These are phyloP conservation scores for Yponomeuta evonymella DNA, from an alignment of 2,888 invertebrate genomes.

Conservation along the genomic window DNA sequence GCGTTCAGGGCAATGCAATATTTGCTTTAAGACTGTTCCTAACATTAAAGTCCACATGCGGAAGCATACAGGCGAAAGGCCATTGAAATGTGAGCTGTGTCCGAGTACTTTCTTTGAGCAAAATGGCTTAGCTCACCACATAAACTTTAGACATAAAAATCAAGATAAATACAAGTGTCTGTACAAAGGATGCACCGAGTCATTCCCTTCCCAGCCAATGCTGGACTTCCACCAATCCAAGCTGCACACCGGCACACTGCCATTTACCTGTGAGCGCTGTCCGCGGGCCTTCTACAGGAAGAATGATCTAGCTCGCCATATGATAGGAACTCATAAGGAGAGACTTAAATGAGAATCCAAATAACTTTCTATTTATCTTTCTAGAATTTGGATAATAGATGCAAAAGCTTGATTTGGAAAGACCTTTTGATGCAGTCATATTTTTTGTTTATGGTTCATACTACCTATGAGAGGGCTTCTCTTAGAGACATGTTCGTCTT, in stretches of 20 bases:
- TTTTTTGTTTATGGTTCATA: too few species aligned
- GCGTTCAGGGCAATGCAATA: slow-evolving; percentile 67
- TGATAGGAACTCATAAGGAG: slow-evolving; percentile 55
- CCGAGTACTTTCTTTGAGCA: slow-evolving; percentile 48
- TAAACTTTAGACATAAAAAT: slow-evolving; percentile 54
- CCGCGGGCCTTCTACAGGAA: slow-evolving; percentile 60
- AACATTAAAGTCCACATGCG: slow-evolving; percentile 73
- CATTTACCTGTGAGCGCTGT: slow-evolving; percentile 55
- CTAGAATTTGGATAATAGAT: too few species aligned
- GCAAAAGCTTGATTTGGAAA: too few species aligned
- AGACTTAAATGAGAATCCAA: slow-evolving; percentile 30
- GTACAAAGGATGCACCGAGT: slow-evolving; percentile 42
- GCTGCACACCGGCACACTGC: slow-evolving; percentile 47
- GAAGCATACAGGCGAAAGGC: slow-evolving; percentile 69
- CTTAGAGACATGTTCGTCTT: too few species aligned
- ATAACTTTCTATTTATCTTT: background rate
- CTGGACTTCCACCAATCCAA: slow-evolving; percentile 54
- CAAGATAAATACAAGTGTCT: slow-evolving; percentile 51
- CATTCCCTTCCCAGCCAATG: slow-evolving; percentile 57
- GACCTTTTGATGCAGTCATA: too few species aligned
- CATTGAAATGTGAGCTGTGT: slow-evolving; percentile 57
- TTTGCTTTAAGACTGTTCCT: slow-evolving; percentile 69
- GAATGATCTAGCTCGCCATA: slow-evolving; percentile 60
- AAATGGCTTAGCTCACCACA: slow-evolving; percentile 53
- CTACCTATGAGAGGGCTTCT: too few species aligned